Evolutionary conservation across 2,888 invertebrate genomes (phyloP), one percentile per base, ranked within the genome.

Genomic region (Lasioglossum pauxillum): DNA sequence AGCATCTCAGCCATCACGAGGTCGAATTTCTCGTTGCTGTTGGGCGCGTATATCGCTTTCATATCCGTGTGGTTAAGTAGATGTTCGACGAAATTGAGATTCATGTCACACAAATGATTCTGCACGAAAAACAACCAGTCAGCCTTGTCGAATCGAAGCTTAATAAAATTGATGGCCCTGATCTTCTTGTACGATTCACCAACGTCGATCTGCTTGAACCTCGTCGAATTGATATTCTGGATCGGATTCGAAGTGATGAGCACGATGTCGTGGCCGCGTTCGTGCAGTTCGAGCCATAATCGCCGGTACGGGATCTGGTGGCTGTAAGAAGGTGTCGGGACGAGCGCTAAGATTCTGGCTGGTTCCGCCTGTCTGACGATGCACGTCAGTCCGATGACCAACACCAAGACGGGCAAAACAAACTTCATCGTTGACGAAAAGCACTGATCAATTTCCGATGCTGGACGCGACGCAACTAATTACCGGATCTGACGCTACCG

Each of bases 1-100:
- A 96, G 95, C n/a, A 96, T 95, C 93, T 97, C 97, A 5, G 96
- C 95, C 64, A 97, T 94, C 0, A 96, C 95, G 53, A 96, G 91
- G 92, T 97, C 97, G 88, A 96, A 97, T 80, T 95, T 95, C 44
- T 96, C 93, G 49, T 95, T 76, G 41, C 90, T 92, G 14, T 84
- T 67, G 0, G 83, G 75, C 5, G 75, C 85, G 49, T 90, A 92
- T 0, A 92, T 23, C 8, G 91, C 69, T 41, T n/a, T 76, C 23
- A 93, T 19, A 5, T 84, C 69, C 7, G 89, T 75, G 49, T 88
- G 0, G 95, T 95, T 60, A 0, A 83, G 53, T 64, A 92, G 60
- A 0, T 10, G 8, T 5, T 91, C 85, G 1, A 44, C 0, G 2
- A 84, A 23, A 0, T 0, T 0, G 0, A 31, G 8, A 57, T 4